These are phyloP conservation scores for Cheilosia vernalis DNA, from an alignment of 2,888 invertebrate species.

Conservation along the genomic window DNA sequence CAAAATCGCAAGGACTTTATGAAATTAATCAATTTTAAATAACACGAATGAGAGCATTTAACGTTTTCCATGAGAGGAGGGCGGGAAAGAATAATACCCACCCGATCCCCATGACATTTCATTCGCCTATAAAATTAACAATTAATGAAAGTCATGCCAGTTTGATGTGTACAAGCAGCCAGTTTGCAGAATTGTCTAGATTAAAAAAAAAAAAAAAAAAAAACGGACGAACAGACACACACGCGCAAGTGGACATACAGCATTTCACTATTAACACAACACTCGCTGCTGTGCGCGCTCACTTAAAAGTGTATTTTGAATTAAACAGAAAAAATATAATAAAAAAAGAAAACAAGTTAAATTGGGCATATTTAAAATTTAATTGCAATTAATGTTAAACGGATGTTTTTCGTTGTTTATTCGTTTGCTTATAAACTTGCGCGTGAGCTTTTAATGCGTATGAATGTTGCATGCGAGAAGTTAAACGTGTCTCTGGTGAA, in stretches of 20 bases:
- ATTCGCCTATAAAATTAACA: constrained; percentile 41
- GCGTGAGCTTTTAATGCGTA: constrained; percentile 21
- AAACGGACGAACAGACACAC: neutral
- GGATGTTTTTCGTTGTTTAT: constrained; percentile 56
- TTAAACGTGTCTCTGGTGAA: constrained; percentile 35
- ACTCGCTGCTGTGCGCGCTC: constrained; percentile 32
- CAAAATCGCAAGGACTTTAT: neutral
- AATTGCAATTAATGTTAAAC: constrained; percentile 68
- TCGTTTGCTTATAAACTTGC: constrained; percentile 38
- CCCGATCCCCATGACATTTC: constrained; percentile 20
- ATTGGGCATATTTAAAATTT: constrained; percentile 67
- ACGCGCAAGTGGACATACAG: constrained; percentile 7
- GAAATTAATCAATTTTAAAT: constrained; percentile 42
- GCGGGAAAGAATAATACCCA: neutral
- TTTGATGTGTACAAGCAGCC: constrained; percentile 19
- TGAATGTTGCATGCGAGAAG: neutral
- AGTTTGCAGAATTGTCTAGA: constrained; percentile 17
- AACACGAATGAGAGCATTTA: neutral
- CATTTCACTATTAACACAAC: constrained; percentile 46
- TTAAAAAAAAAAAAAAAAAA: neutral
- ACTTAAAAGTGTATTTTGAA: constrained; percentile 46
- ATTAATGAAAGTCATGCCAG: constrained; percentile 57
- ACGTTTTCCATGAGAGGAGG: neutral
- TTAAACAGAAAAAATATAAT: constrained; percentile 16
- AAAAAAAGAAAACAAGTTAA: constrained; percentile 56